Percentiles rank a stretch among this genome's conserved stretches.
Conservation (phyloP, 2,797 vertebrate genomes). For the Enteromius thamalakanensis region DNA sequence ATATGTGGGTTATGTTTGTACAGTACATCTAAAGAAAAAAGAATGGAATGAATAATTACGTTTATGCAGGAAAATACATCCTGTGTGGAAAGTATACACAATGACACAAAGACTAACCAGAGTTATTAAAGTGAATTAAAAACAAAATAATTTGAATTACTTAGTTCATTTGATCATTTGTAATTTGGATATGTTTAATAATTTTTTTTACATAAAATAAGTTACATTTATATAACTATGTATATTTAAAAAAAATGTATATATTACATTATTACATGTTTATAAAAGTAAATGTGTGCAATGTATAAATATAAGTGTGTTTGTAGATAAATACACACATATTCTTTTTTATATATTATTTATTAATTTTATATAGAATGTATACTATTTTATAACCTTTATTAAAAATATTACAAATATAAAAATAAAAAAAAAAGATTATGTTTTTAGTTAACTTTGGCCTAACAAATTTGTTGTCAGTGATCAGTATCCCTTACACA, state of each 20-base stretch:
- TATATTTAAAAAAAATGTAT: background rate
- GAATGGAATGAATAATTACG: background rate
- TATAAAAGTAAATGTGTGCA: background rate
- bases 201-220: background rate
- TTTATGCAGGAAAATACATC: background rate
- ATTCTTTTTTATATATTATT: background rate
- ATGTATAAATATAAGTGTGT: too few species aligned
- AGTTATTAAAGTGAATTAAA: background rate
- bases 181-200: background rate
- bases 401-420: background rate
- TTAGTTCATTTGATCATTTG: too few species aligned
- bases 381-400: background rate
- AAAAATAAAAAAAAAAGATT: background rate
- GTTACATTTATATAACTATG: background rate
- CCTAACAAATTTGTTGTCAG: background rate
- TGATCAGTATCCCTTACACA: background rate
- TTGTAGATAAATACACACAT: background rate
- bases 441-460: background rate
- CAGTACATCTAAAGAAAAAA: background rate
- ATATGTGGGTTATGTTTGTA: slow-evolving; percentile 8
- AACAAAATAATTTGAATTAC: background rate
- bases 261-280: background rate
- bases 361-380: background rate
- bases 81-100: background rate
- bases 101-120: background rate